Percentiles rank a stretch among this genome's conserved stretches.
Conservation (phyloP, 2,888 invertebrate species). For the Onthophagus sagittarius region DNA sequence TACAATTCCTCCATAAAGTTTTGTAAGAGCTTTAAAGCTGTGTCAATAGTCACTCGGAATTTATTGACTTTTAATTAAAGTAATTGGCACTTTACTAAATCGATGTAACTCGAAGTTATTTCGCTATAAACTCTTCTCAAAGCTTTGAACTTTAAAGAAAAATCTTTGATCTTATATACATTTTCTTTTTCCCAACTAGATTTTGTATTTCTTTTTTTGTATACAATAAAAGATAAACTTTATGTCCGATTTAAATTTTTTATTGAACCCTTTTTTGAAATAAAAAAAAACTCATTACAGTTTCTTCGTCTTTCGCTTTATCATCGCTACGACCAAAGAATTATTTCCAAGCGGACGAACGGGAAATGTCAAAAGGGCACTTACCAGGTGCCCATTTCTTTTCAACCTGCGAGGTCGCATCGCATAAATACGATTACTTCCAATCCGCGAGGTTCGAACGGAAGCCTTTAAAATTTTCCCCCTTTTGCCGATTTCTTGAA, state of each 20-base stretch:
- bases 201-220: too few species aligned
- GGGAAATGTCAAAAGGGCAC: neutral
- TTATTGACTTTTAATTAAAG: neutral
- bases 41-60: neutral
- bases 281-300: neutral
- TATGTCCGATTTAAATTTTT: neutral
- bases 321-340: neutral
- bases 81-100: neutral
- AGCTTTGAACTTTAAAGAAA: neutral
- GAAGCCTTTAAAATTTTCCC: neutral
- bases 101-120: neutral
- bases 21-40: neutral
- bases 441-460: neutral
- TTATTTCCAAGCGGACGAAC: neutral
- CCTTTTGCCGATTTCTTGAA: neutral
- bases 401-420: neutral
- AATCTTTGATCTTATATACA: neutral
- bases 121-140: neutral
- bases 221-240: too few species aligned
- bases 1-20: neutral
- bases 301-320: neutral
- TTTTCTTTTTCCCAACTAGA: too few species aligned
- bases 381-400: neutral
- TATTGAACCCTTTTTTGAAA: neutral
- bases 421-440: neutral